Conservation (phyloP, 1,140 invertebrate genomes). For the Anastrepha ludens region DNA sequence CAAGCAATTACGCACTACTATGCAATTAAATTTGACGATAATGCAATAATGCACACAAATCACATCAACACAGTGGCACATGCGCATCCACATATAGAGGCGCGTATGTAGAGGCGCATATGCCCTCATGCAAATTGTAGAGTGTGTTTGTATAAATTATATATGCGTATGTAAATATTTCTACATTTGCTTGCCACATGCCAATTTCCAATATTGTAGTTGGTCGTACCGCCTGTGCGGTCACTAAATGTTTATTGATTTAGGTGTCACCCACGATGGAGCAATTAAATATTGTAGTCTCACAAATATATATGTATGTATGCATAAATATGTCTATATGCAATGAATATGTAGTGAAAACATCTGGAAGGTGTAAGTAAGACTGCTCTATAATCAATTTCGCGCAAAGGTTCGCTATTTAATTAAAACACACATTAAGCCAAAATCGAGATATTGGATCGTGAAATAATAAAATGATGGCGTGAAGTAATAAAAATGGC, state of each 20-base stretch:
- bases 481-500: too few relatives aligned
- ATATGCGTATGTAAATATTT: not conserved
- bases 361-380: too few relatives aligned
- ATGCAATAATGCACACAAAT: not conserved
- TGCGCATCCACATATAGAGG: not conserved
- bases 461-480: too few relatives aligned
- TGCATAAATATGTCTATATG: not conserved
- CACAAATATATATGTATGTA: not conserved
- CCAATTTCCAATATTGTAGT: not conserved
- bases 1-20: not conserved
- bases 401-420: too few relatives aligned
- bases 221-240: not conserved
- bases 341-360: not conserved
- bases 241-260: not conserved
- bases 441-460: too few relatives aligned
- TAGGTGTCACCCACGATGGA: not conserved
- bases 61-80: not conserved
- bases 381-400: too few relatives aligned
- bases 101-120: too few relatives aligned
- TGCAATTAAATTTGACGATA: not conserved
- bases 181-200: not conserved
- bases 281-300: not conserved
- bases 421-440: too few relatives aligned
- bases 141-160: too few relatives aligned
- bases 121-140: too few relatives aligned